Evolutionary conservation across 2,113 vertebrate species (phyloP), one percentile per base, ranked within the genome.

Genomic region (Silurus meridionalis): DNA sequence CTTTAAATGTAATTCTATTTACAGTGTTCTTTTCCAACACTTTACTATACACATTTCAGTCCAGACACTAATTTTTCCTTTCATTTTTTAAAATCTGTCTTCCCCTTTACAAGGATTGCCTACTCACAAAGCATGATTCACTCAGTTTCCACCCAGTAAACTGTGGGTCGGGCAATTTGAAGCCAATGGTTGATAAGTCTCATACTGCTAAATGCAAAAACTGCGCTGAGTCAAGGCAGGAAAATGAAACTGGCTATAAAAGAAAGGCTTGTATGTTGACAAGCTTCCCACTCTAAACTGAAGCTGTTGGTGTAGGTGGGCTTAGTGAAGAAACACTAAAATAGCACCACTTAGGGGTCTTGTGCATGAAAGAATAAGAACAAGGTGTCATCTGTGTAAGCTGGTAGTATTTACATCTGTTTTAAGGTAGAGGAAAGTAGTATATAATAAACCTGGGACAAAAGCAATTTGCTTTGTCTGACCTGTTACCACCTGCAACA

Each of bases 151-250:
- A 93, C 89, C 91, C 88, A 82, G 89, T 91, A 90, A 83, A 63
- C 74, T 92, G 93, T 92, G 91, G 94, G 93, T 53, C 90, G 91
- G 87, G 88, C 91, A 91, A 91, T 92, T 90, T 91, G 92, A 88
- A 91, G 90, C 91, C 92, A 90, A 89, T 91, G 75, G 82, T 85
- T 92, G 89, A 91, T 88, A 86, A 87, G 80, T 92, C 92, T 94
- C 85, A 93, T 94, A 93, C 93, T 92, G 92, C 90, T 78, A 7
- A 90, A 89, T 87, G 89, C 88, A 87, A 90, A 83, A 88, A 91
- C 90, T 88, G 52, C 75, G 90, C 91, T 93, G 91, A 94, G 92
- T 95, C 93, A 94, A 92, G 79, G 53, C 91, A 94, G 90, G 91
- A 93, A 91, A 88, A 84, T 81, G 28, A 89, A 87, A 88, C 80